phyloP scores from a whole-genome alignment of 2,888 invertebrate species.

The Monoplex corrugatus region DNA sequence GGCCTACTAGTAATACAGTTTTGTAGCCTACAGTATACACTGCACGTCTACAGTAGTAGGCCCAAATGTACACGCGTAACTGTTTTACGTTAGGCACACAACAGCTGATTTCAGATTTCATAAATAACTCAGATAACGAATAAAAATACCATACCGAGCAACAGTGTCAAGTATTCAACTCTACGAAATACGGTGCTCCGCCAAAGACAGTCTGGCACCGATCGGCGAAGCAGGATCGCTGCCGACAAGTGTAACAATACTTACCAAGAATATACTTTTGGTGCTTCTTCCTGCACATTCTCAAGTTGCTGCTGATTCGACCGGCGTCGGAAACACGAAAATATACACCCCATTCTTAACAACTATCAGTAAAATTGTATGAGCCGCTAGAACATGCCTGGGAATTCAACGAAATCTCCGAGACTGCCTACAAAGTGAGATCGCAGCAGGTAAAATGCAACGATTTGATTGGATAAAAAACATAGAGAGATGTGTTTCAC shows the following conservation, averaged over 20 bases:
- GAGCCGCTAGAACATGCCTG: conserved; percentile 43
- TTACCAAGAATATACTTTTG: conserved; percentile 63
- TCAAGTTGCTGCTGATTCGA: conserved; percentile 55
- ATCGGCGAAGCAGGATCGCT: too few species aligned
- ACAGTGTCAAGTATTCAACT: too few species aligned
- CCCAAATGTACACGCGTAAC: too few species aligned
- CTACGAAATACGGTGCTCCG: too few species aligned
- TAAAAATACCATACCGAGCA: too few species aligned
- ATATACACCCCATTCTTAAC: conserved; percentile 60
- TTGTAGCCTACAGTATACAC: too few species aligned
- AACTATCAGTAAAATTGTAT: not conserved
- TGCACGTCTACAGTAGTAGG: too few species aligned
- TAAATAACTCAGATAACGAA: too few species aligned
- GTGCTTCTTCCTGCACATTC: conserved; percentile 58
- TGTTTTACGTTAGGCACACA: too few species aligned
- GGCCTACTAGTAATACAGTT: too few species aligned
- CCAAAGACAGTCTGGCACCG: too few species aligned
- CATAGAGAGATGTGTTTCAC: not conserved
- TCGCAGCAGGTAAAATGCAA: conserved; percentile 47
- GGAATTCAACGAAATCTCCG: conserved; percentile 19
- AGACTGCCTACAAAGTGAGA: conserved; percentile 30
- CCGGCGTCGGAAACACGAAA: conserved; percentile 58
- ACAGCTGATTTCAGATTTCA: too few species aligned
- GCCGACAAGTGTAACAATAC: conserved; percentile 30
- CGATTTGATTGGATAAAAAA: conserved; percentile 51